Evolutionary conservation across 2,113 vertebrate species (phyloP).

Genomic region (Patagioenas fasciata): DNA sequence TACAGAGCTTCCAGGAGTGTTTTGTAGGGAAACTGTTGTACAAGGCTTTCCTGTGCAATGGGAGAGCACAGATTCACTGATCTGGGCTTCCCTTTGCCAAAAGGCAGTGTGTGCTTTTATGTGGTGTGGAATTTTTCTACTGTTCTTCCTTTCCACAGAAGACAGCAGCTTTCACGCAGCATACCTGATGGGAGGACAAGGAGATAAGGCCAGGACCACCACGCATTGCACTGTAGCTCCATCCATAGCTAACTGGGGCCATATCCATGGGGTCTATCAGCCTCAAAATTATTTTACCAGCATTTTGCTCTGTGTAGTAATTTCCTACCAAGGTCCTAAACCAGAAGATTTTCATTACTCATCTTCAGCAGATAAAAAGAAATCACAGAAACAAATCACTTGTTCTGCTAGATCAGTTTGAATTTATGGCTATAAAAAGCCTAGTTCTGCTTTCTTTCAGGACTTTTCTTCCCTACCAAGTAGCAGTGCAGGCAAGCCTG

Average conservation of each 20-base stretch:
- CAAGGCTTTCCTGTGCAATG: background rate
- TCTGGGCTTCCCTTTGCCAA: fast-evolving
- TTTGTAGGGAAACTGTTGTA: background rate
- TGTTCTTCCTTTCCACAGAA: background rate
- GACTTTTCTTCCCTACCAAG: background rate
- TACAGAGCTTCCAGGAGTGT: background rate
- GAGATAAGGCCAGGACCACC: background rate
- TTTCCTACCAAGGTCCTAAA: background rate
- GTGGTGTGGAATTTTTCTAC: background rate
- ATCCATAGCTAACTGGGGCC: background rate
- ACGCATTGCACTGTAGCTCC: background rate
- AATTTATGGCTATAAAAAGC: background rate
- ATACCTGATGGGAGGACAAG: fast-evolving
- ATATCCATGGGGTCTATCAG: background rate
- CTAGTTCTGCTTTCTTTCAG: background rate
- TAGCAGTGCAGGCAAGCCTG: background rate
- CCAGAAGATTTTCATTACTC: background rate
- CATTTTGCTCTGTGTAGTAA: background rate
- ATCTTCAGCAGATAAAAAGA: background rate
- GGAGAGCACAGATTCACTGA: background rate
- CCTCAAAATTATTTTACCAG: background rate
- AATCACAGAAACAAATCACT: background rate
- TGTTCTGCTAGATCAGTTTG: background rate
- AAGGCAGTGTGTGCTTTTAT: background rate
- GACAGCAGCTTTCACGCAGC: background rate